These are phyloP conservation scores for Orthonyx spaldingii DNA, from an alignment of 2,113 vertebrate genomes.

Conservation along the genomic window DNA sequence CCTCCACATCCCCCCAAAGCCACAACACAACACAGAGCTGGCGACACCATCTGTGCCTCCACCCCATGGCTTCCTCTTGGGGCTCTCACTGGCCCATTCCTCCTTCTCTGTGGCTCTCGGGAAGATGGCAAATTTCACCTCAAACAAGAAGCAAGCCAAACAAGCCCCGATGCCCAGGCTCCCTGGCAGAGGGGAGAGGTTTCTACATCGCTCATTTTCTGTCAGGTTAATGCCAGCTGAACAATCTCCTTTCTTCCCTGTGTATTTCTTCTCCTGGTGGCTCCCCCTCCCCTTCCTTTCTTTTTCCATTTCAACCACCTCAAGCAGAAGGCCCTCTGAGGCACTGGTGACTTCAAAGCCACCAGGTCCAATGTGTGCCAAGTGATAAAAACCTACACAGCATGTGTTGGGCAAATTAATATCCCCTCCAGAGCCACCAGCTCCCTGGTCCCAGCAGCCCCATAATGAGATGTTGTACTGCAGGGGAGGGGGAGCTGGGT, in stretches of 20 bases:
- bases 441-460: conserved; percentile 66
- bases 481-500: conserved; percentile 55
- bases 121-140: background rate
- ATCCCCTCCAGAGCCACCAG: conserved; percentile 68
- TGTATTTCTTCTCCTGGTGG: background rate
- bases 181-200: background rate
- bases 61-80: accelerated
- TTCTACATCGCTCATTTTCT: conserved; percentile 7
- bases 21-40: accelerated
- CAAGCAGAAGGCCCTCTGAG: conserved; percentile 65
- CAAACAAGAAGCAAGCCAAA: background rate
- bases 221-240: conserved; percentile 16
- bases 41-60: accelerated
- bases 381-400: conserved; percentile 74
- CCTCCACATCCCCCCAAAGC: background rate
- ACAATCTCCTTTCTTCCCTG: background rate
- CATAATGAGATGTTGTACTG: conserved; percentile 68
- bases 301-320: conserved; percentile 41
- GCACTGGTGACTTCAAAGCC: conserved; percentile 73
- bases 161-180: background rate
- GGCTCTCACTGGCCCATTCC: background rate
- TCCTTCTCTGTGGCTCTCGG: background rate
- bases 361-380: conserved; percentile 65
- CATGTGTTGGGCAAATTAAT: conserved; percentile 75
- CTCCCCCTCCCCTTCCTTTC: conserved; percentile 9